These are phyloP conservation scores for Eubucco bourcierii DNA, from an alignment of 2,113 vertebrate species.

Conservation along the genomic window DNA sequence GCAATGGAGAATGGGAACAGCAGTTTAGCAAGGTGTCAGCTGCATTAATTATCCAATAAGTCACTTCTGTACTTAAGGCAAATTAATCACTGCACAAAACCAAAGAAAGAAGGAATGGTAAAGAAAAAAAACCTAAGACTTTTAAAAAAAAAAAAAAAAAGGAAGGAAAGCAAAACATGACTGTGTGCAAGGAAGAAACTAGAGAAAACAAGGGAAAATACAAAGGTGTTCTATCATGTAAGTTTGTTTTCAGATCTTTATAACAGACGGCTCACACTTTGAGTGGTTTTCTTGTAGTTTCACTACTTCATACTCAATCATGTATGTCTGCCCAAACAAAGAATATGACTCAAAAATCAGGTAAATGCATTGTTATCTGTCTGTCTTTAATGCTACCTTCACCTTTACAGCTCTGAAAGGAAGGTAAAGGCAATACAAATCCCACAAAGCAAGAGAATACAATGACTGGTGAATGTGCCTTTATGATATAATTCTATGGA, in stretches of 20 bases:
- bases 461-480: not conserved
- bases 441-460: not conserved
- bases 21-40: not conserved
- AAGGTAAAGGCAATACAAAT: not conserved
- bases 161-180: not conserved
- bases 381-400: not conserved
- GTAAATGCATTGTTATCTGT: not conserved
- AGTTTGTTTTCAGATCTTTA: not conserved
- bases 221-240: not conserved
- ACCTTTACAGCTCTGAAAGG: not conserved
- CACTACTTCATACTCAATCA: not conserved
- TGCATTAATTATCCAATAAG: not conserved
- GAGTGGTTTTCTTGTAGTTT: not conserved
- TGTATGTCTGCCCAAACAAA: not conserved
- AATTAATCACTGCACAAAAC: not conserved
- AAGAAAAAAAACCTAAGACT: not conserved
- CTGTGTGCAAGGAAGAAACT: not conserved
- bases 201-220: not conserved
- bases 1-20: not conserved
- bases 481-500: not conserved
- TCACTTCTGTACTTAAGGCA: not conserved
- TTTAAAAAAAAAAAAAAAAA: not conserved
- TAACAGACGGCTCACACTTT: not conserved
- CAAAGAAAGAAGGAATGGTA: not conserved
- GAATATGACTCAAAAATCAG: not conserved